Conservation (phyloP, 2,888 invertebrate species). For the Noctua fimbriata region DNA sequence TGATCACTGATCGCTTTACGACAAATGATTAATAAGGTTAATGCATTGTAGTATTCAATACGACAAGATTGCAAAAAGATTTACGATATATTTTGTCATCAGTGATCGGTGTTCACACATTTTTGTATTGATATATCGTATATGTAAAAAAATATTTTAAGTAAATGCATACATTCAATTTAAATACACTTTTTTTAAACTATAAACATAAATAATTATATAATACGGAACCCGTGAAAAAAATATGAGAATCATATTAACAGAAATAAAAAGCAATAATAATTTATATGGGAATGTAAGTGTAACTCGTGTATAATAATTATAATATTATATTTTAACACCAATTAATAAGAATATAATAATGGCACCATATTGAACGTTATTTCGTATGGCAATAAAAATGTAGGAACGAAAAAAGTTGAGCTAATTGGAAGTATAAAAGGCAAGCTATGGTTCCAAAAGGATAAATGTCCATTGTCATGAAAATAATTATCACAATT, state of each 20-base stretch:
- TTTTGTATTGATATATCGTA: background rate
- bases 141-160: background rate
- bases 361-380: slow-evolving; percentile 62
- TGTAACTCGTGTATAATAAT: slow-evolving; percentile 5
- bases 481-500: background rate
- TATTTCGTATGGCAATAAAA: slow-evolving; percentile 61
- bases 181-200: background rate
- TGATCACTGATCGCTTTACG: slow-evolving; percentile 23
- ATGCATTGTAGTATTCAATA: slow-evolving; percentile 38
- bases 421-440: slow-evolving; percentile 12
- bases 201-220: background rate
- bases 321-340: slow-evolving; percentile 17
- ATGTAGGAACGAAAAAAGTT: slow-evolving; percentile 40
- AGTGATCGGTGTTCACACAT: background rate
- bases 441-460: slow-evolving; percentile 11
- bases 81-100: background rate
- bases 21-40: slow-evolving; percentile 28
- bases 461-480: background rate
- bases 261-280: background rate
- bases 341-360: slow-evolving; percentile 51
- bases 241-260: background rate
- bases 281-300: slow-evolving; percentile 16
- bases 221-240: background rate
- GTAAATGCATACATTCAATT: background rate
- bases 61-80: slow-evolving; percentile 1